These are phyloP conservation scores for Trichonephila inaurata DNA, from an alignment of 1,140 invertebrate genomes.

Conservation along the genomic window DNA sequence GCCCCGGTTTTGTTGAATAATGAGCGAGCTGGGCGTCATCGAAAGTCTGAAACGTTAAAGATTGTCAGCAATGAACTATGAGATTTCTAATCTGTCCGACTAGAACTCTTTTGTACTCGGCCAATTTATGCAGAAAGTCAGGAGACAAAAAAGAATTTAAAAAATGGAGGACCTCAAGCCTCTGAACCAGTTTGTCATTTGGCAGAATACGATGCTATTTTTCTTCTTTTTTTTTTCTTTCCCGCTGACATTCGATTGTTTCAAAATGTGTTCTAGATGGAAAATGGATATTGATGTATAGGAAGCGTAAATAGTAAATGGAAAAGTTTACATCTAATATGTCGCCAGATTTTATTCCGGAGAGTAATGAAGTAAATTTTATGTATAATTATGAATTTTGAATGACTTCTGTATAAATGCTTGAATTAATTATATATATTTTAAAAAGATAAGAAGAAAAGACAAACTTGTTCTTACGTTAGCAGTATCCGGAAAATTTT, in stretches of 20 bases:
- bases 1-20: constrained; percentile 51
- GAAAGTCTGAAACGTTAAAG: constrained; percentile 54
- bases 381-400: too few relatives aligned
- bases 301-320: not conserved
- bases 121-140: constrained; percentile 21
- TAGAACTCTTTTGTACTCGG: constrained; percentile 24
- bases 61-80: constrained; percentile 46
- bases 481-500: too few relatives aligned
- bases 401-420: too few relatives aligned
- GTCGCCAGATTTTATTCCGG: too few relatives aligned
- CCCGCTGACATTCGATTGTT: not conserved
- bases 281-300: constrained; percentile 21
- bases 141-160: not conserved
- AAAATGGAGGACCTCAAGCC: constrained; percentile 12
- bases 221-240: not conserved
- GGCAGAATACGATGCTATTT: not conserved
- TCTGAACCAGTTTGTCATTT: not conserved
- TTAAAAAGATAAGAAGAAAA: too few relatives aligned
- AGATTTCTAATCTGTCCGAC: constrained; percentile 60
- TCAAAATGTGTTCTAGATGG: not conserved
- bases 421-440: too few relatives aligned
- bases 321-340: not conserved
- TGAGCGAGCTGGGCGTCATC: constrained; percentile 61
- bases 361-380: too few relatives aligned
- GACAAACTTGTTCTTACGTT: too few relatives aligned